Evolutionary conservation across 1,140 invertebrate genomes (phyloP), one percentile per base, ranked within the genome.

Genomic region (Solen grandis): DNA sequence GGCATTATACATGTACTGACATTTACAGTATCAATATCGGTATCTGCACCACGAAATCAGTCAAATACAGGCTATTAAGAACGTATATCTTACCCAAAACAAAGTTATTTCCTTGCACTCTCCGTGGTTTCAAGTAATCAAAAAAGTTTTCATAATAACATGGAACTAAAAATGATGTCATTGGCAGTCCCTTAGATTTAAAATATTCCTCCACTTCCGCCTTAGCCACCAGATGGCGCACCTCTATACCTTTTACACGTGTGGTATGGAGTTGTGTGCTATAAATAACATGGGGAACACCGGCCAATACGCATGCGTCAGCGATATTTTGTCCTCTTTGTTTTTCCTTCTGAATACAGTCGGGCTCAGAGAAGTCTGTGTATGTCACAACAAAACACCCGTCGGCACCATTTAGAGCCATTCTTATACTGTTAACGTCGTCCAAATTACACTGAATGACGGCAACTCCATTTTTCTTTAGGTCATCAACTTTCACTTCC

Each of bases 181-280:
- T 27, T 27, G 89, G 88, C 25, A 91, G 68, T 13, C 65, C 57
- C 19, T 85, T 76, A 29, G 84, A 73, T 60, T 82, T 77, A 83
- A 91, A 88, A 74, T 89, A 89, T 10, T 83, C 81, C 59, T 90
- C 89, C 22, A 90, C 78, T 68, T 87, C 84, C 10, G 89, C 89
- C 74, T 91, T 91, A 19, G 89, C 87, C 22, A 90, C 90, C 54
- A 90, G 75, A 69, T 90, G 87, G 0, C 89, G 78, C 0, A 85
- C 88, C 63, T 85, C 72, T 16, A 88, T 78, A 0, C 89, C 87
- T 29, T 85, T 82, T 13, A 87, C 77, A n/a, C 82, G 55, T 36
- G 83, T 69, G 0, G 87, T 82, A 77, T 89, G 83, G n/a, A 90
- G 78, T 73, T 90, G 88, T 10, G 90, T 90, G 69, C 87, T 89